Evolutionary conservation across 2,113 vertebrate species (phyloP).

Genomic region (Geothlypis trichas): DNA sequence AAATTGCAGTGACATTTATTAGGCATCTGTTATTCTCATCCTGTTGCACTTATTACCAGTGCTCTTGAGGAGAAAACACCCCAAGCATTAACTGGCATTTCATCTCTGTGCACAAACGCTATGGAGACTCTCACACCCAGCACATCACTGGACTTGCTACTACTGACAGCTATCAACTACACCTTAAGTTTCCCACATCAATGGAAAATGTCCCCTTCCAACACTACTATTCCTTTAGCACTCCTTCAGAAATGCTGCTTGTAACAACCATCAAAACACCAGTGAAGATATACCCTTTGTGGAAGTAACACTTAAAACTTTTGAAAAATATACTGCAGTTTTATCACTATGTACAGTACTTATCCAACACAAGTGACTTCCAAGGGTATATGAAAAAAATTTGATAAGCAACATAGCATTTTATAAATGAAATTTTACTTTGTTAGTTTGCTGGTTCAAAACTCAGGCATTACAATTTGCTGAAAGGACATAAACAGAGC

Average conservation of each 20-base stretch:
- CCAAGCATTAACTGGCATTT: background rate
- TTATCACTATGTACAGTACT: background rate
- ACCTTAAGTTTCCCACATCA: accelerated
- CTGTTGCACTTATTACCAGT: background rate
- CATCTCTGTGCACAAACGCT: background rate
- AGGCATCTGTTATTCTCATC: background rate
- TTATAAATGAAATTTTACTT: background rate
- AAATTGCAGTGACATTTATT: background rate
- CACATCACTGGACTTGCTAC: background rate
- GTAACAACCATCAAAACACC: background rate
- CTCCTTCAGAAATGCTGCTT: background rate
- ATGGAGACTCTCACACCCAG: background rate
- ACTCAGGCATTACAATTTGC: background rate
- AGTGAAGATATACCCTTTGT: accelerated
- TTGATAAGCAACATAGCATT: background rate
- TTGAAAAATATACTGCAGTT: background rate
- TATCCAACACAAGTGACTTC: background rate
- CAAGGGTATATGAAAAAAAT: background rate
- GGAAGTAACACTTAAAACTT: background rate
- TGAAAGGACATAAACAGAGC: background rate
- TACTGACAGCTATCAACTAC: background rate
- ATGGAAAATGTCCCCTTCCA: background rate
- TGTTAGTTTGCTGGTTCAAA: background rate
- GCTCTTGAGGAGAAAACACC: background rate
- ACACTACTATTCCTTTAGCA: background rate